Base-by-base conservation (phyloP, 2,113 vertebrate species). In the Ancistrus triradiatus region DNA sequence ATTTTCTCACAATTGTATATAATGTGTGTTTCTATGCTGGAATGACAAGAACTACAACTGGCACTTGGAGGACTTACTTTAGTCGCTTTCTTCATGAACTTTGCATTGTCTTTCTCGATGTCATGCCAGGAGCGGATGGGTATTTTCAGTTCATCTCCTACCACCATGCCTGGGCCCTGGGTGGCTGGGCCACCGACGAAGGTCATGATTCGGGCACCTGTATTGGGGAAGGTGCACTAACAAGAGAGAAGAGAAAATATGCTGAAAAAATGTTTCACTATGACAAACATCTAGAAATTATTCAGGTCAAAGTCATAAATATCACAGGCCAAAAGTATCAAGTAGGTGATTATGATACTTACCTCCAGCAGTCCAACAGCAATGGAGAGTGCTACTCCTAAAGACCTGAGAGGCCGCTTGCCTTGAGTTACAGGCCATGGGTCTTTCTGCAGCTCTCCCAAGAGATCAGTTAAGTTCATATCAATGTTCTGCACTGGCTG, bases 71-170 rank as follows among this genome's bases (percentile, higher is more conserved):
- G 2, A 74, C 73, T 89, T 81, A 98, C 95, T 89, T 98, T 98
- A n/a, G 92, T 94, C 64, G 88, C 92, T 56, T 98, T 98, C 83
- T 98, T 98, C 79, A 96, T 93, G 60, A 93, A 98, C 85, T 98
- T 98, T 66, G 95, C 93, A 75, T 95, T 98, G 77, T 98, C 96
- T 80, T 98, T 98, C 83, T 98, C 95, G 0, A 98, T 95, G 78
- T 98, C 96, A 8, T 98, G 96, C 96, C 95, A 98, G 2, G 96
- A 98, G 68, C 96, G 88, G 78, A 98, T 98, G 52, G 96, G 95
- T 3, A 80, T 88, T 80, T 98, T 98, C 69, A 98, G 63, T 46
- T 98, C 96, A 63, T 98, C 96, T 35, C 95, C 96, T 13, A 98
- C 96, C 69, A 98, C 96, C 96, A 98, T 98, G 50, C 96, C 96